A percentile compares a stretch with the other conserved stretches of the same genome.
These are phyloP conservation scores for Terrapene triunguis DNA, from an alignment of 2,113 vertebrate genomes.

Conservation along the genomic window DNA sequence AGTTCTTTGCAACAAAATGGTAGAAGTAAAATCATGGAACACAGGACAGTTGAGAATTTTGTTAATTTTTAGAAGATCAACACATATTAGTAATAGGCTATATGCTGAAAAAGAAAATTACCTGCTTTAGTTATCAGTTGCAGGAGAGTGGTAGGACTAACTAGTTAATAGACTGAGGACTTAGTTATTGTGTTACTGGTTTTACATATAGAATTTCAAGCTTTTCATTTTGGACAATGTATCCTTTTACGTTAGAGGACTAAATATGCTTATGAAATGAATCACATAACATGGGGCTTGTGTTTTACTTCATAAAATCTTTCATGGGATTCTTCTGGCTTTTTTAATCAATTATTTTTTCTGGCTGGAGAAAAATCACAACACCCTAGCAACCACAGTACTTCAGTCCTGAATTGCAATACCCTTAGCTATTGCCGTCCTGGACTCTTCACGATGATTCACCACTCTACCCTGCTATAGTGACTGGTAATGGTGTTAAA, in stretches of 20 bases:
- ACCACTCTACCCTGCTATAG: not conserved
- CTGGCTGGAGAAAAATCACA: not conserved
- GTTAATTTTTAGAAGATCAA: constrained; percentile 11
- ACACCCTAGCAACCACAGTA: not conserved
- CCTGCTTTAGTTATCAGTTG: not conserved
- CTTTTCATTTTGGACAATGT: not conserved
- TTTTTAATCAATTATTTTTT: not conserved
- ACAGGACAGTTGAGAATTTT: not conserved
- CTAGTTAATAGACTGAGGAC: not conserved
- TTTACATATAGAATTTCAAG: not conserved
- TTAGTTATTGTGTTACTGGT: not conserved
- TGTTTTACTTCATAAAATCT: not conserved
- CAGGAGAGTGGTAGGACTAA: not conserved
- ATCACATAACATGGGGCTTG: not conserved
- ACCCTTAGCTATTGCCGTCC: not conserved
- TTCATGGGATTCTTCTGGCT: not conserved
- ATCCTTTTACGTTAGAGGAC: not conserved
- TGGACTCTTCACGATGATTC: not conserved
- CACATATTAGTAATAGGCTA: not conserved
- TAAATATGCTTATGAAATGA: not conserved
- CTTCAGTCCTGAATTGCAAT: not conserved
- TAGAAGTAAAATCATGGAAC: constrained; percentile 1
- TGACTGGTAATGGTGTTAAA: not conserved
- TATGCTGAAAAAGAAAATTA: constrained; percentile 27
- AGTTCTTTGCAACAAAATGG: not conserved